These are phyloP conservation scores for Erythrocebus patas DNA, from an alignment of 2,113 vertebrate genomes.

Conservation along the genomic window DNA sequence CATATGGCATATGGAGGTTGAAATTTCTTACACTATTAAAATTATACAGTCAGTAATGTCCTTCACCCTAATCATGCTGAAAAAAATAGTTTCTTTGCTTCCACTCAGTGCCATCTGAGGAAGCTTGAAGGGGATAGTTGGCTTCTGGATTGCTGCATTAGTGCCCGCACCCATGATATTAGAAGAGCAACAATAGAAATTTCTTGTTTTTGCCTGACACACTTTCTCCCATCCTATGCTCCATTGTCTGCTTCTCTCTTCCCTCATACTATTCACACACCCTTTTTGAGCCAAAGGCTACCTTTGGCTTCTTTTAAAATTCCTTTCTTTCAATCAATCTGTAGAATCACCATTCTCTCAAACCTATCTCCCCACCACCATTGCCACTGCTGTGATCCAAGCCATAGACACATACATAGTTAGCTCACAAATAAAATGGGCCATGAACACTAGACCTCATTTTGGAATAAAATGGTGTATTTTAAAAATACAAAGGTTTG, in stretches of 20 bases:
- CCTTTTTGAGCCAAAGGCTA: neutral
- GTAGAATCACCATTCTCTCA: neutral
- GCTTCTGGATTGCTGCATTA: neutral
- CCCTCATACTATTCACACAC: neutral
- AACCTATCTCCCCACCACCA: neutral
- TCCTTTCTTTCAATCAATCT: neutral
- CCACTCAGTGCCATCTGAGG: neutral
- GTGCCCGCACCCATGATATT: accelerated
- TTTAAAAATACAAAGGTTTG: neutral
- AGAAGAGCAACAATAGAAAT: neutral
- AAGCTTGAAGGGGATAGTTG: neutral
- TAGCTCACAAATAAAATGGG: neutral
- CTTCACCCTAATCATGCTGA: neutral
- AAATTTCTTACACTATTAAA: neutral
- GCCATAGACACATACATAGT: neutral
- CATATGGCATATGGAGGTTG: neutral
- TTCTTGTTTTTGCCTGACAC: neutral
- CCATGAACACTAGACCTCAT: neutral
- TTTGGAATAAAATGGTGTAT: neutral
- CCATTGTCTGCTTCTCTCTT: neutral
- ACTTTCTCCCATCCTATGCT: neutral
- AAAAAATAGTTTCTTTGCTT: neutral
- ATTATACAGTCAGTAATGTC: neutral
- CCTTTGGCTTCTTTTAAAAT: neutral
- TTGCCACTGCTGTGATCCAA: neutral